phyloP scores from a whole-genome alignment of 1,140 invertebrate species.

The Drosophila pectinifera region DNA sequence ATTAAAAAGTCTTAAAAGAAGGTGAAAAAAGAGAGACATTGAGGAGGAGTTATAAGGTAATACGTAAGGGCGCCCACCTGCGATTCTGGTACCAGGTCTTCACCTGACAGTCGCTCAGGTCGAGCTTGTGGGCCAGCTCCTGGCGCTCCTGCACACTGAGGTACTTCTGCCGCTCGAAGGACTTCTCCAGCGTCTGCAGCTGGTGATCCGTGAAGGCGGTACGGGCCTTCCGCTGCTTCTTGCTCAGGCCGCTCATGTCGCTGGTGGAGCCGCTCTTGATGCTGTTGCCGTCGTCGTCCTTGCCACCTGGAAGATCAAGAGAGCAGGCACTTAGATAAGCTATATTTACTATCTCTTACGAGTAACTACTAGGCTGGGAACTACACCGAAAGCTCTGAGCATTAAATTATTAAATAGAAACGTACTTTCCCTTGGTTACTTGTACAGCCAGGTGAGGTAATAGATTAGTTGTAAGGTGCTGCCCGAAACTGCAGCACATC shows the following conservation, averaged over 20 bases:
- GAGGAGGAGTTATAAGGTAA: too few relatives aligned
- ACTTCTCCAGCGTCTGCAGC: constrained; percentile 97
- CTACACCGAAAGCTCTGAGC: too few relatives aligned
- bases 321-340: background rate
- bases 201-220: constrained; percentile 99
- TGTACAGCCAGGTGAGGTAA: too few relatives aligned
- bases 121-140: constrained; percentile 98
- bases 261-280: constrained; percentile 84
- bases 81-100: constrained; percentile 99
- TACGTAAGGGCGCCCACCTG: too few relatives aligned
- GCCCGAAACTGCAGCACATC: background rate
- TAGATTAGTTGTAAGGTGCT: too few relatives aligned
- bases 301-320: constrained; percentile 64
- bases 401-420: too few relatives aligned
- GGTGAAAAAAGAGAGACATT: too few relatives aligned
- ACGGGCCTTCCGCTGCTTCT: constrained; percentile 98
- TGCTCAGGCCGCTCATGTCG: constrained; percentile 87
- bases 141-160: constrained; percentile 99
- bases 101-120: constrained; percentile 98
- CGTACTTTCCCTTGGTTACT: too few relatives aligned
- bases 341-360: too few relatives aligned
- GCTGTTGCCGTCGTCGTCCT: constrained; percentile 84
- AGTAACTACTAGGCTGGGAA: too few relatives aligned
- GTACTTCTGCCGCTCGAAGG: constrained; percentile 99
- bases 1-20: too few relatives aligned